A percentile compares a stretch with the other conserved stretches of the same genome.
phyloP scores from a whole-genome alignment of 2,797 vertebrate genomes.

The Anguilla anguilla region DNA sequence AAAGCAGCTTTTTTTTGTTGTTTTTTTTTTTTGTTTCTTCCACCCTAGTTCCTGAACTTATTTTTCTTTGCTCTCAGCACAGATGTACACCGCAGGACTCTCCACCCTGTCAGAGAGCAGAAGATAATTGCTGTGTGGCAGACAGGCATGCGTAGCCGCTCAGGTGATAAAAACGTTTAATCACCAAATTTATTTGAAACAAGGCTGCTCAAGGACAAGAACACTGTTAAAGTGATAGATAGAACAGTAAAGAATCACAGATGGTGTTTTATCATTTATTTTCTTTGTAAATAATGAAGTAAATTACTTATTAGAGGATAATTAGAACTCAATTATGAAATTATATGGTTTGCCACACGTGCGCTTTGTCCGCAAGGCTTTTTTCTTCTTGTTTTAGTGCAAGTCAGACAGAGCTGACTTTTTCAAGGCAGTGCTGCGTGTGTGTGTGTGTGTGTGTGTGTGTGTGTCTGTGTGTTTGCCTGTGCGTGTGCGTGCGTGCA shows the following conservation, averaged over 20 bases:
- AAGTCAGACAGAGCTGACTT: not conserved
- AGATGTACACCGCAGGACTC: not conserved
- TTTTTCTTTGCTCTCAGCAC: not conserved
- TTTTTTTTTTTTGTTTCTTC: too few relatives aligned
- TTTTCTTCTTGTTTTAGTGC: conserved; percentile 1
- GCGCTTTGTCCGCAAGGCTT: conserved; percentile 16
- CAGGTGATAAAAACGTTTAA: conserved; percentile 24
- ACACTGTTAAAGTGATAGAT: conserved; percentile 43
- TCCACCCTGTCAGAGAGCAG: not conserved
- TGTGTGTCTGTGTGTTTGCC: not conserved
- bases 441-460: not conserved
- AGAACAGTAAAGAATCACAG: conserved; percentile 40
- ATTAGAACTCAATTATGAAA: conserved; percentile 42
- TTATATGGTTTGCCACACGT: conserved; percentile 41
- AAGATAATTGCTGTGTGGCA: not conserved
- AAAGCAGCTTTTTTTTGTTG: not conserved
- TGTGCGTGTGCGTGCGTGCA: not conserved
- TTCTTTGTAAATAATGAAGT: conserved; percentile 45
- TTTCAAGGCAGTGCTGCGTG: not conserved
- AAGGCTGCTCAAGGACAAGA: conserved; percentile 31
- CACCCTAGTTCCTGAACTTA: conserved; percentile 10
- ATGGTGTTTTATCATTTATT: conserved; percentile 44
- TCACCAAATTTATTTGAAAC: conserved; percentile 26
- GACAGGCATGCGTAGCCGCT: not conserved
- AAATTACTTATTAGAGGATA: conserved; percentile 45